phyloP scores from a whole-genome alignment of 2,888 invertebrate species.

The Toxonevra muliebris region DNA sequence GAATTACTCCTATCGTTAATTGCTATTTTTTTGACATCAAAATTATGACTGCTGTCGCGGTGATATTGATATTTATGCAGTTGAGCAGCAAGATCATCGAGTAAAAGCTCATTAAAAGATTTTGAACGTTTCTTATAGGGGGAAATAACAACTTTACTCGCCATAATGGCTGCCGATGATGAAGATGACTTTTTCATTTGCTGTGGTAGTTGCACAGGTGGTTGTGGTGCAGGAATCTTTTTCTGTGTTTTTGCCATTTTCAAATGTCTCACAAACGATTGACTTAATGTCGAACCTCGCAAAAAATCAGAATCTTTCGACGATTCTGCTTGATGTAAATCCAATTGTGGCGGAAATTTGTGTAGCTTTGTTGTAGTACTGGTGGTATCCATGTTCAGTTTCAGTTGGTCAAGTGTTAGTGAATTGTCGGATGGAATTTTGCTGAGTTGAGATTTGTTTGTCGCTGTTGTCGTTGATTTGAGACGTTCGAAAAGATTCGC shows the following conservation, averaged over 20 bases:
- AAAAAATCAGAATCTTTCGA: constrained; percentile 52
- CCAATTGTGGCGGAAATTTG: constrained; percentile 50
- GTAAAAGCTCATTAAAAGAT: constrained; percentile 57
- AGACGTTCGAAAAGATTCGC: constrained; percentile 59
- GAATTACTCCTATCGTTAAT: too few relatives aligned
- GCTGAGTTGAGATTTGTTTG: constrained; percentile 34
- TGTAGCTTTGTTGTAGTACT: constrained; percentile 33
- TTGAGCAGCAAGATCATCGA: constrained; percentile 56
- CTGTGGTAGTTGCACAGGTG: constrained; percentile 39
- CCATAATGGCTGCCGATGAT: constrained; percentile 8
- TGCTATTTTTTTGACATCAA: too few relatives aligned
- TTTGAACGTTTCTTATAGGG: constrained; percentile 57
- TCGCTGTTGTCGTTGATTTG: constrained; percentile 34
- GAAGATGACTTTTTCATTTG: constrained; percentile 21
- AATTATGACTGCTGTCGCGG: too few relatives aligned
- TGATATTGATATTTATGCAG: constrained; percentile 54
- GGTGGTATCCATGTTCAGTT: neutral
- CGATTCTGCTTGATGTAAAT: constrained; percentile 41
- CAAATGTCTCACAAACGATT: constrained; percentile 62
- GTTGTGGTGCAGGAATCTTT: constrained; percentile 49
- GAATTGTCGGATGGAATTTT: constrained; percentile 51
- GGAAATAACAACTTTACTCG: constrained; percentile 31
- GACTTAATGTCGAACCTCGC: constrained; percentile 63
- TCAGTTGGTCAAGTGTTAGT: constrained; percentile 40
- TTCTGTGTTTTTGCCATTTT: constrained; percentile 46